Conservation (phyloP, 2,888 invertebrate genomes). For the Chelonus formosanus region DNA sequence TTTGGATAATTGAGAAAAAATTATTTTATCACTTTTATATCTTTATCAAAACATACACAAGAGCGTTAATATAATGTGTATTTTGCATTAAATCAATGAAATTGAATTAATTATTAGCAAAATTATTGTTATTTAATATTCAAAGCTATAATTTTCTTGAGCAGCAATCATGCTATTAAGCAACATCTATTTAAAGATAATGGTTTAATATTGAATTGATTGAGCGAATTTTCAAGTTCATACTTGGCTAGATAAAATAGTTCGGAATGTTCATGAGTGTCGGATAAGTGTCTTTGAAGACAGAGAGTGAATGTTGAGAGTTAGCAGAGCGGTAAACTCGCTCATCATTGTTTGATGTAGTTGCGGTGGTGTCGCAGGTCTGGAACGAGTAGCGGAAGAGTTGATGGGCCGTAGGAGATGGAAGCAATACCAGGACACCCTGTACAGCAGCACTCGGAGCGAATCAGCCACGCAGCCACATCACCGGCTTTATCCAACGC, state of each 20-base stretch:
- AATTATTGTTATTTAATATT: no score
- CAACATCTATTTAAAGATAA: no score
- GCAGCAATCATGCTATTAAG: not conserved
- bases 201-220: no score
- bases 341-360: slow-evolving; percentile 60
- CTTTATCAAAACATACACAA: slow-evolving; percentile 1
- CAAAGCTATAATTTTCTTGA: not conserved
- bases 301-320: slow-evolving; percentile 11
- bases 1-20: slow-evolving; percentile 11
- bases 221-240: no score
- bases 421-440: slow-evolving; percentile 89
- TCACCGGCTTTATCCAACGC: slow-evolving; percentile 55
- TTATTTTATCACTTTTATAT: slow-evolving; percentile 6
- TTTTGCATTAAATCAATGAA: no score
- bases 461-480: slow-evolving; percentile 59
- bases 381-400: slow-evolving; percentile 96
- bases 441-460: slow-evolving; percentile 66
- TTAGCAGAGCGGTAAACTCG: slow-evolving; percentile 41
- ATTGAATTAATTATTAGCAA: no score
- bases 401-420: slow-evolving; percentile 97
- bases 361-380: slow-evolving; percentile 72
- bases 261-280: no score
- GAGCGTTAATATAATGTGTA: not conserved
- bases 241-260: no score
- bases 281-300: not conserved